Conservation (phyloP, 92 coral and sea anemone genomes). For the Palythoa heliodiscus region DNA sequence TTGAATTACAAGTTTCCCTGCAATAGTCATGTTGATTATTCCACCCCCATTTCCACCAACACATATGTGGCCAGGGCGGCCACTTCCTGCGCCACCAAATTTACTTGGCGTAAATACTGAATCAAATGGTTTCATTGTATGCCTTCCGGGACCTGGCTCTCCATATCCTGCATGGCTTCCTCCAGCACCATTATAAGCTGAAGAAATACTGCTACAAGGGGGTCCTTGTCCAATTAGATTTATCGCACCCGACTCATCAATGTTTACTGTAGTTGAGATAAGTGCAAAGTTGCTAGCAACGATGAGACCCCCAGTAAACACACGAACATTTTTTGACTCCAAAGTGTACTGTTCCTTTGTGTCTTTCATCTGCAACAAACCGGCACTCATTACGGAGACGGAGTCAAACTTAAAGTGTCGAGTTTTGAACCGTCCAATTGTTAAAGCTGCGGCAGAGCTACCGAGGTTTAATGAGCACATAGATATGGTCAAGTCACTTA, state of each 20-base stretch:
- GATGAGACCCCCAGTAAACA: conserved; percentile 54
- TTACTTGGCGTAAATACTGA: conserved; percentile 42
- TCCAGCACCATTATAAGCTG: conserved; percentile 46
- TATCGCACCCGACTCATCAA: conserved; percentile 54
- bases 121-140: conserved; percentile 52
- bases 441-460: conserved; percentile 48
- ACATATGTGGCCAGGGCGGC: conserved; percentile 25
- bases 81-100: conserved; percentile 66
- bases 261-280: conserved; percentile 40
- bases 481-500: conserved; percentile 58
- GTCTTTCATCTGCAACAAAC: conserved; percentile 49
- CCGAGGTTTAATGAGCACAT: conserved; percentile 59
- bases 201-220: conserved; percentile 20
- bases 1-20: conserved; percentile 37
- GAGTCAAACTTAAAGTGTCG: conserved; percentile 57
- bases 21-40: conserved; percentile 47
- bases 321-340: conserved; percentile 38
- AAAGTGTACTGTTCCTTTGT: conserved; percentile 47
- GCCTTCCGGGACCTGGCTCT: conserved; percentile 52
- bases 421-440: conserved; percentile 34
- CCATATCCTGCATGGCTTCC: conserved; percentile 68
- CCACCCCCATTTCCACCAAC: conserved; percentile 66
- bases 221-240: conserved; percentile 60
- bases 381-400: conserved; percentile 55
- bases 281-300: conserved; percentile 53